phyloP scores from a whole-genome alignment of 2,113 vertebrate genomes.

The Litocranius walleri region DNA sequence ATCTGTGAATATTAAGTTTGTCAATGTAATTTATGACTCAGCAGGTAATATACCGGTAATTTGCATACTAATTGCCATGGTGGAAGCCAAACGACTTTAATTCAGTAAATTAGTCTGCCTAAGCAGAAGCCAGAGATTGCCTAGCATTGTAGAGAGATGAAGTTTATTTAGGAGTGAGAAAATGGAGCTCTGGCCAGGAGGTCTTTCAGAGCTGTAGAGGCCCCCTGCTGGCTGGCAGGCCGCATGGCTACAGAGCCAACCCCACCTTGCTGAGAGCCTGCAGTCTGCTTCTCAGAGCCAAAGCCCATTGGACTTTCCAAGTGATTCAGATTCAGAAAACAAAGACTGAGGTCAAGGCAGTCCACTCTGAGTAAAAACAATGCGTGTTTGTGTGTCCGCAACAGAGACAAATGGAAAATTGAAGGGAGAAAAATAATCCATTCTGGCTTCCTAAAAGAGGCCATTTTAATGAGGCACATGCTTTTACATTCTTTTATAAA shows the following conservation, averaged over 20 bases:
- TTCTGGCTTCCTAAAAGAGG: not conserved
- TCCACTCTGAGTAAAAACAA: not conserved
- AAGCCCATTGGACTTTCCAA: not conserved
- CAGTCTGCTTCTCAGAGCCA: not conserved
- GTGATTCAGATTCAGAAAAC: constrained; percentile 29
- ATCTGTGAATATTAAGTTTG: constrained; percentile 55
- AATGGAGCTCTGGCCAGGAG: not conserved
- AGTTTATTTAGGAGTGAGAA: not conserved
- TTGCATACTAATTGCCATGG: constrained; percentile 54
- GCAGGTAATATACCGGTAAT: constrained; percentile 53
- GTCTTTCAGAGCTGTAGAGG: not conserved
- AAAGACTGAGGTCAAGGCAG: constrained; percentile 8
- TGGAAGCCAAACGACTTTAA: constrained; percentile 58
- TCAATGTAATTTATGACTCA: constrained; percentile 58
- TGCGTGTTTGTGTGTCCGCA: not conserved
- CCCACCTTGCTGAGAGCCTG: not conserved
- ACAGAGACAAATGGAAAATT: constrained; percentile 27
- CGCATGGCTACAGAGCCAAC: rapidly evolving
- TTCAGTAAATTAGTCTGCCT: constrained; percentile 40
- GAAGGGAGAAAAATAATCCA: not conserved
- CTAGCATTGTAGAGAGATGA: not conserved
- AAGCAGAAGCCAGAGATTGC: constrained; percentile 41
- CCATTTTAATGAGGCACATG: not conserved
- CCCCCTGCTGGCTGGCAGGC: not conserved
- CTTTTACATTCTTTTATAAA: not conserved